Conservation (phyloP, 2,113 vertebrate species). For the Oreochromis aureus region DNA sequence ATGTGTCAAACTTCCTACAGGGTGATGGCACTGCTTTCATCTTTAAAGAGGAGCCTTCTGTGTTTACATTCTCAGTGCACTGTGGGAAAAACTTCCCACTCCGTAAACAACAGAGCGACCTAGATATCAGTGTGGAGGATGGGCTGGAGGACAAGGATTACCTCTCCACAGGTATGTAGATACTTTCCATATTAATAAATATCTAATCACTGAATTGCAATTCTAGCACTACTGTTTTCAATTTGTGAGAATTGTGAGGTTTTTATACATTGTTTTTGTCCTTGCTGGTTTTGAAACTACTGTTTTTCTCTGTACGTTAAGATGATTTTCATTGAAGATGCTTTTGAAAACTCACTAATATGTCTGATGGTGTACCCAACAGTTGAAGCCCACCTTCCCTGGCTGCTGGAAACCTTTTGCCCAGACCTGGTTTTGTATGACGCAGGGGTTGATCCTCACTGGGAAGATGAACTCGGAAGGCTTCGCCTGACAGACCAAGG, state of each 20-base stretch:
- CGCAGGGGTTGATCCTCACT: conserved; percentile 57
- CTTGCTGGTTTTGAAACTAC: neutral
- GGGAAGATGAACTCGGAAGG: conserved; percentile 56
- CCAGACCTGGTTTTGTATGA: conserved; percentile 61
- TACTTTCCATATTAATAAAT: neutral
- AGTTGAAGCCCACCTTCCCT: conserved; percentile 56
- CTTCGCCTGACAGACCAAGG: conserved; percentile 57
- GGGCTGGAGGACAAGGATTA: conserved; percentile 53
- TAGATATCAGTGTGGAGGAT: conserved; percentile 50
- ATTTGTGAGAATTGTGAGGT: neutral
- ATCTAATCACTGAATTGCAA: fast-evolving
- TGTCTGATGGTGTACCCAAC: neutral
- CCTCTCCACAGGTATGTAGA: conserved; percentile 36
- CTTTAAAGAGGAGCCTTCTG: conserved; percentile 58
- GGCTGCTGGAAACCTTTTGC: conserved; percentile 52
- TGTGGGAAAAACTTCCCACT: conserved; percentile 66
- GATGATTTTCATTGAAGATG: neutral
- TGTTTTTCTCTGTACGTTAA: neutral
- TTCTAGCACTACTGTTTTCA: neutral
- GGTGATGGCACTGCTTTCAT: conserved; percentile 64
- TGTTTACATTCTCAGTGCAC: conserved; percentile 63
- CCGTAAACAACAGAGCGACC: conserved; percentile 57
- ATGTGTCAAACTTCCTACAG: conserved; percentile 2
- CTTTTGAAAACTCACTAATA: neutral
- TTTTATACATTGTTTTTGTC: neutral